Evolutionary conservation across 2,113 vertebrate genomes (phyloP), one percentile per base, ranked within the genome.

Genomic region (Leucoraja erinaceus): DNA sequence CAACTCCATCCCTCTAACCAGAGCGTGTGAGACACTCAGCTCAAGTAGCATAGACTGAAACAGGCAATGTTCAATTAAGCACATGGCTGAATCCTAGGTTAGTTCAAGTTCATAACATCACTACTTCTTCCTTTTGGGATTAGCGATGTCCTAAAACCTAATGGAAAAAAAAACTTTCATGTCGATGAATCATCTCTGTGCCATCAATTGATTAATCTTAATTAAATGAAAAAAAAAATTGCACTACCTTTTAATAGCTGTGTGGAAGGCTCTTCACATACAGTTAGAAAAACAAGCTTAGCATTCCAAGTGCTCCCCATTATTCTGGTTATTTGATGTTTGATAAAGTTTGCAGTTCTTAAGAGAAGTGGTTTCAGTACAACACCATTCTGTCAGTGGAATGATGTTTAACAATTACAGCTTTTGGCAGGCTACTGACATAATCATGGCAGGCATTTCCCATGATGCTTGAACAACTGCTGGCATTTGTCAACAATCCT

Each of bases 401-500:
- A 98, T 97, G 98, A 98, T 98, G 97, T 98, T 98, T 99, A 98
- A 99, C 98, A 99, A 99, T 99, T 99, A 99, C 98, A 98, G 97
- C 98, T 98, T 98, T 98, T 99, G 98, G 99, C 98, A 99, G 98
- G 97, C 97, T 99, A 98, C 99, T 99, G 98, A 99, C 98, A 99
- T 98, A 99, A 99, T 98, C 97, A 97, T 98, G 98, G 98, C 98
- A 99, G 98, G 98, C 98, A 98, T 99, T 98, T 99, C 98, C 98
- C 98, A 98, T 97, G 98, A 98, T 98, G 97, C 98, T 94, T 97
- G 98, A 98, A 99, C 99, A 98, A 99, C 98, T 99, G 98, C 98
- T 99, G 98, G 98, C 98, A 98, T 99, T 99, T 99, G 98, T 99
- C 98, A 99, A 99, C 98, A 99, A 98, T 98, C 97, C 98, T 99